Percentiles rank a stretch among this genome's conserved stretches.
These are phyloP conservation scores for Agrilus planipennis DNA, from an alignment of 1,140 invertebrate genomes.

Conservation along the genomic window DNA sequence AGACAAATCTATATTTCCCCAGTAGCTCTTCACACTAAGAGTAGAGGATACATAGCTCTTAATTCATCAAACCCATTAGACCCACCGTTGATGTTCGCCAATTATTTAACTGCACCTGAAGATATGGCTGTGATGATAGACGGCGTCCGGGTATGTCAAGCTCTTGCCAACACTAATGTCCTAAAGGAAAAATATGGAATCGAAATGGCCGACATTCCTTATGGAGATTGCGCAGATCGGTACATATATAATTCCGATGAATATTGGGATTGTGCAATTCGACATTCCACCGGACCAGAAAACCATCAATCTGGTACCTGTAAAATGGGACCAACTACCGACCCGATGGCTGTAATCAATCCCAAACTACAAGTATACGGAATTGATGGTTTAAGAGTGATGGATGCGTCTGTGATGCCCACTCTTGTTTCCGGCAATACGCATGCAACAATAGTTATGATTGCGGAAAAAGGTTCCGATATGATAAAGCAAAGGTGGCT, in stretches of 20 bases:
- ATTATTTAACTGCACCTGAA: conserved; percentile 64
- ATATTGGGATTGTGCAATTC: conserved; percentile 70
- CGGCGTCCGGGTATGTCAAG: conserved; percentile 47
- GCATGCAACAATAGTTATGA: conserved; percentile 72
- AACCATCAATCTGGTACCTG: conserved; percentile 78
- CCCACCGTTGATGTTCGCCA: conserved; percentile 73
- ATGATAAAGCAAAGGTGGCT: conserved; percentile 59
- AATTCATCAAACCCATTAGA: conserved; percentile 62
- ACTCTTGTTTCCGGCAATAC: conserved; percentile 64
- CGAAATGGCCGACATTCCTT: conserved; percentile 36
- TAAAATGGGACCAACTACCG: conserved; percentile 61
- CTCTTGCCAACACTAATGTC: conserved; percentile 52
- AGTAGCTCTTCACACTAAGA: conserved; percentile 65
- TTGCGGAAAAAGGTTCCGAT: conserved; percentile 69
- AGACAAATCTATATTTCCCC: conserved; percentile 51
- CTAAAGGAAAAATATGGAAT: conserved; percentile 59
- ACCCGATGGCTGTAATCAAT: conserved; percentile 59
- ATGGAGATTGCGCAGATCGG: conserved; percentile 32
- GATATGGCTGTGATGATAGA: conserved; percentile 64
- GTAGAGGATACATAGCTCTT: conserved; percentile 61
- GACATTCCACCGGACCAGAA: conserved; percentile 63
- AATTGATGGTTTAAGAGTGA: conserved; percentile 54
- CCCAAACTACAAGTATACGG: conserved; percentile 56
- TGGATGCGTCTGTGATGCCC: conserved; percentile 73
- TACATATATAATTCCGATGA: conserved; percentile 62